A percentile compares a stretch with the other conserved stretches of the same genome.
Conservation (phyloP, 2,888 invertebrate species). For the Bhutanitis thaidina region DNA sequence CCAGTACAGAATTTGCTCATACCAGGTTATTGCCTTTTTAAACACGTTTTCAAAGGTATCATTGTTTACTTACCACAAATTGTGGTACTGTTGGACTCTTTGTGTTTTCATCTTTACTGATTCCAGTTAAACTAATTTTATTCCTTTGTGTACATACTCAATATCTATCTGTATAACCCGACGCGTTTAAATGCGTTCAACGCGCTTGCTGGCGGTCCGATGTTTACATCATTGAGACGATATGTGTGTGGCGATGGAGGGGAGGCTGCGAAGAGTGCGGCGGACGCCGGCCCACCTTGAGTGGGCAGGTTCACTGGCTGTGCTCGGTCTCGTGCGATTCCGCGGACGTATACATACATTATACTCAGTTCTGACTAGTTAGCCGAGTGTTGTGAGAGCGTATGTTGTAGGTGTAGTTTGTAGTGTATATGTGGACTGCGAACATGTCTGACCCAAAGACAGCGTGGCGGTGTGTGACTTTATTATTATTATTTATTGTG, state of each 20-base stretch:
- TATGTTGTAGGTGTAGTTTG: conserved; percentile 12
- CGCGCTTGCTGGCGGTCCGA: conserved; percentile 41
- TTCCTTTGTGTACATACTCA: conserved; percentile 4
- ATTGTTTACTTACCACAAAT: not conserved
- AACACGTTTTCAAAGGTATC: not conserved
- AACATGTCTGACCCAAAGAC: conserved; percentile 59
- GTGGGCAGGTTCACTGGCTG: conserved; percentile 70
- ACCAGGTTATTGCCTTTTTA: not conserved
- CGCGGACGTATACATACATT: conserved; percentile 27
- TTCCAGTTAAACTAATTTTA: conserved; percentile 4
- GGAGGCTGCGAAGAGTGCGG: conserved; percentile 53
- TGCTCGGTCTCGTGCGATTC: conserved; percentile 50
- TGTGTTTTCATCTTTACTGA: not conserved
- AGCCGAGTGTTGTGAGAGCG: conserved; percentile 51
- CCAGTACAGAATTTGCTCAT: not conserved
- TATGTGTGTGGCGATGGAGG: conserved; percentile 47
- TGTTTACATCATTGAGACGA: conserved; percentile 60
- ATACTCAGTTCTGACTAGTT: conserved; percentile 34
- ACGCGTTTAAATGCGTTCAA: conserved; percentile 28
- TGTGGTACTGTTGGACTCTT: not conserved
- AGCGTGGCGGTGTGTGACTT: conserved; percentile 53
- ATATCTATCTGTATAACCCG: conserved; percentile 16
- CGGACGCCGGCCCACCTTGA: conserved; percentile 68
- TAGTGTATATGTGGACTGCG: conserved; percentile 25
- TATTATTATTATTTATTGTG: conserved; percentile 50